Conservation (phyloP, 1,140 invertebrate species). For the Metopolophium dirhodum region DNA sequence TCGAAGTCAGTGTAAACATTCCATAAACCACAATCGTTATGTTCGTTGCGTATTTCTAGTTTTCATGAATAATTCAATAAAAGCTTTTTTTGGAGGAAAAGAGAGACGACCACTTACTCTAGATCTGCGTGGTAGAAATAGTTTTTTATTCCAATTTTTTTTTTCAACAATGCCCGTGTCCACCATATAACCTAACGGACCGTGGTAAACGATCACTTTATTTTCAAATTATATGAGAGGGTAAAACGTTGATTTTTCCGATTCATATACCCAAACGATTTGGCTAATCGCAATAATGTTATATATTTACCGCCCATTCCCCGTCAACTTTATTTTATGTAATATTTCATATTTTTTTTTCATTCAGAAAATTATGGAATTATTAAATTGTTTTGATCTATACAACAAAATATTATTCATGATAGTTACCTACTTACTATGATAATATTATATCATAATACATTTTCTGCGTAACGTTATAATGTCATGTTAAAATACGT, state of each 20-base stretch:
- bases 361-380: neutral
- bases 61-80: constrained; percentile 57
- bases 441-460: neutral
- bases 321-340: neutral
- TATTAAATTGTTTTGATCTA: neutral
- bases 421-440: neutral
- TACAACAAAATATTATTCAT: neutral
- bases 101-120: constrained; percentile 8
- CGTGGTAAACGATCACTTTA: constrained; percentile 37
- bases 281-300: neutral
- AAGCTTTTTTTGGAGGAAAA: constrained; percentile 38
- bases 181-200: constrained; percentile 31
- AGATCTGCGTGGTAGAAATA: constrained; percentile 13
- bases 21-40: constrained; percentile 50
- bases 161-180: neutral
- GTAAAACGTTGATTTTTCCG: constrained; percentile 38
- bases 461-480: no score
- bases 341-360: neutral
- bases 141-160: constrained; percentile 38
- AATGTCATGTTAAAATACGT: neutral
- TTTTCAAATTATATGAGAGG: constrained; percentile 13
- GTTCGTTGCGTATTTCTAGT: constrained; percentile 32
- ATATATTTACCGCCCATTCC: neutral
- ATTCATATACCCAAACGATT: neutral
- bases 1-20: constrained; percentile 52